These are phyloP conservation scores for Daubentonia madagascariensis DNA, from an alignment of 2,113 vertebrate genomes.

Conservation along the genomic window DNA sequence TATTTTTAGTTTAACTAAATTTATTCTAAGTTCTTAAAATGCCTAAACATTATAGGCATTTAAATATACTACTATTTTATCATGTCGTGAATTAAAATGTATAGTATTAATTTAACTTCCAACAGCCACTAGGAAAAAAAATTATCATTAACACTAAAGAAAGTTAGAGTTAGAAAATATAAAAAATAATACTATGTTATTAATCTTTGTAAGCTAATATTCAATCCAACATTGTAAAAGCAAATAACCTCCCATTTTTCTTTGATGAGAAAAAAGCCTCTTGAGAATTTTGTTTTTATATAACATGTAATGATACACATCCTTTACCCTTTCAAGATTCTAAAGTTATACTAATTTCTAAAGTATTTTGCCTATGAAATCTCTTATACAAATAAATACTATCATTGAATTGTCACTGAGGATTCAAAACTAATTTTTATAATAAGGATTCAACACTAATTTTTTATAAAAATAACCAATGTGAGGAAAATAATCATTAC, in stretches of 20 bases:
- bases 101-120: neutral
- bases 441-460: neutral
- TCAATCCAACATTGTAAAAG: neutral
- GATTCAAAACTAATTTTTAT: neutral
- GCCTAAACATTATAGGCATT: neutral
- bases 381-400: neutral
- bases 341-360: neutral
- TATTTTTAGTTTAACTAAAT: neutral
- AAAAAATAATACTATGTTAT: neutral
- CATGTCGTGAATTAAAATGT: neutral
- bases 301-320: neutral
- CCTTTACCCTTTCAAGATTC: neutral
- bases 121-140: neutral
- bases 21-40: conserved; percentile 27
- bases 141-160: neutral
- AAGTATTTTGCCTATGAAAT: conserved; percentile 14
- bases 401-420: neutral
- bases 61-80: conserved; percentile 4
- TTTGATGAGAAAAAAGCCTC: neutral
- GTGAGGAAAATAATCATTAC: conserved; percentile 31
- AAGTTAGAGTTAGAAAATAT: neutral
- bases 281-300: conserved; percentile 35
- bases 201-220: neutral
- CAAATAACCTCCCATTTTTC: neutral
- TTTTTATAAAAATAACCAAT: conserved; percentile 6